Evolutionary conservation across 2,888 invertebrate species (phyloP).

Genomic region (Coenonympha glycerion): DNA sequence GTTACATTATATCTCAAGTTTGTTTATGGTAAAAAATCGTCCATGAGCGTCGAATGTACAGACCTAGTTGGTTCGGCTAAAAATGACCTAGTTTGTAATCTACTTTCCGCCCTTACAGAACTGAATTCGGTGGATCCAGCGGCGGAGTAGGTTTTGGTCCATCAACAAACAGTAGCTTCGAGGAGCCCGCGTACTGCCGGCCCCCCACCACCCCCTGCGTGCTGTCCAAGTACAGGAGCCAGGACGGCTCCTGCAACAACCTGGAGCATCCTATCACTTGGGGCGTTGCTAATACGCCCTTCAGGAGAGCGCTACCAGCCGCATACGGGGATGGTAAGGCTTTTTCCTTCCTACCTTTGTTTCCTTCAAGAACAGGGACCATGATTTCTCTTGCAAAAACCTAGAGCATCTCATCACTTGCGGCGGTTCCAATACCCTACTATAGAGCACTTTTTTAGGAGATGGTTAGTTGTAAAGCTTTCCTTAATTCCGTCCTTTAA

Average conservation of each 20-base stretch:
- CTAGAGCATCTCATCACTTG: too few relatives aligned
- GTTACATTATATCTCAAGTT: too few relatives aligned
- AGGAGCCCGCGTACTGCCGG: slow-evolving; percentile 50
- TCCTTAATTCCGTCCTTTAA: too few relatives aligned
- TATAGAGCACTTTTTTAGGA: too few relatives aligned
- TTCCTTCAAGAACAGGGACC: background rate
- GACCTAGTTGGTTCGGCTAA: too few relatives aligned
- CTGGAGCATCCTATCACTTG: slow-evolving; percentile 76
- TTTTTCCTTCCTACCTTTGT: background rate
- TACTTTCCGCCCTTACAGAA: slow-evolving; percentile 40
- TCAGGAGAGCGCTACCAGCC: slow-evolving; percentile 82
- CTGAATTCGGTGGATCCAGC: slow-evolving; percentile 33
- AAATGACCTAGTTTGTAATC: too few relatives aligned
- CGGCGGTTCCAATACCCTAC: too few relatives aligned
- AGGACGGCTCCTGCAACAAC: slow-evolving; percentile 88
- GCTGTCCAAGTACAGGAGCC: slow-evolving; percentile 77
- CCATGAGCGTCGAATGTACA: too few relatives aligned
- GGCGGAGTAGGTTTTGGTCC: slow-evolving; percentile 57
- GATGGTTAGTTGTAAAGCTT: too few relatives aligned
- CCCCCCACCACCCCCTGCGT: slow-evolving; percentile 50
- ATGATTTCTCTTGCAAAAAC: background rate
- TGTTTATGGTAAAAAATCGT: too few relatives aligned
- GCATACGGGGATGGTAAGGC: slow-evolving; percentile 84
- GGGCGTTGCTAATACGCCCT: slow-evolving; percentile 85
- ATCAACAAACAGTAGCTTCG: slow-evolving; percentile 45